Evolutionary conservation across 2,888 invertebrate species (phyloP).

Genomic region (Caenorhabditis angaria): DNA sequence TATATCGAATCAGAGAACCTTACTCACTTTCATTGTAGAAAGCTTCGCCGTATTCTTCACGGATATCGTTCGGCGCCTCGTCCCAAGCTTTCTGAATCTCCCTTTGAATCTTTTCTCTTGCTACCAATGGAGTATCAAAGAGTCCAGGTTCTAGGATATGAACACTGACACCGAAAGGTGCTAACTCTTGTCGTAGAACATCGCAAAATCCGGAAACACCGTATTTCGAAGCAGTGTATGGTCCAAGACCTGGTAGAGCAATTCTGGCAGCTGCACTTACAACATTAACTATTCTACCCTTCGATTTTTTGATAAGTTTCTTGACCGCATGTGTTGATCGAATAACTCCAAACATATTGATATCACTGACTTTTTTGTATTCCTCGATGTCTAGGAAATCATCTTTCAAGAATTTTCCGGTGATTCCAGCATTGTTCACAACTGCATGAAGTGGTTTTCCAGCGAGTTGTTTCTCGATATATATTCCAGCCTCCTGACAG

Average conservation of each 20-base stretch:
- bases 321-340: conserved; percentile 64
- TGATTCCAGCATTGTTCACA: conserved; percentile 71
- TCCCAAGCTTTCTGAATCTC: conserved; percentile 38
- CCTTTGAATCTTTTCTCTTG: conserved; percentile 34
- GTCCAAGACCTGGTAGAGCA: conserved; percentile 67
- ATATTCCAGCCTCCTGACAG: conserved; percentile 48
- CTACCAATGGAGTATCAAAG: conserved; percentile 61
- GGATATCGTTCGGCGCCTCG: conserved; percentile 20
- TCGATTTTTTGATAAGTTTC: conserved; percentile 60
- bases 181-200: conserved; percentile 61
- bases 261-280: conserved; percentile 73
- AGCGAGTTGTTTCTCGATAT: conserved; percentile 49
- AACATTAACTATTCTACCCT: conserved; percentile 73
- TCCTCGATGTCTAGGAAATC: conserved; percentile 72
- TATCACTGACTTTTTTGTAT: conserved; percentile 64
- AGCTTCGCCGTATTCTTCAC: conserved; percentile 46
- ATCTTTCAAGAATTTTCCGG: conserved; percentile 63
- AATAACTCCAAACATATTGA: conserved; percentile 73
- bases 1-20: no score
- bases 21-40: conserved; percentile 37
- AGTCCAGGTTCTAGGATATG: conserved; percentile 69
- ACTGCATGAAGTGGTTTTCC: conserved; percentile 61
- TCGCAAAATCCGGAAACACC: conserved; percentile 68
- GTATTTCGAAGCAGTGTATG: conserved; percentile 67
- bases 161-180: conserved; percentile 64